Evolutionary conservation across 2,888 invertebrate species (phyloP).

Genomic region (Clistopyga incitator): DNA sequence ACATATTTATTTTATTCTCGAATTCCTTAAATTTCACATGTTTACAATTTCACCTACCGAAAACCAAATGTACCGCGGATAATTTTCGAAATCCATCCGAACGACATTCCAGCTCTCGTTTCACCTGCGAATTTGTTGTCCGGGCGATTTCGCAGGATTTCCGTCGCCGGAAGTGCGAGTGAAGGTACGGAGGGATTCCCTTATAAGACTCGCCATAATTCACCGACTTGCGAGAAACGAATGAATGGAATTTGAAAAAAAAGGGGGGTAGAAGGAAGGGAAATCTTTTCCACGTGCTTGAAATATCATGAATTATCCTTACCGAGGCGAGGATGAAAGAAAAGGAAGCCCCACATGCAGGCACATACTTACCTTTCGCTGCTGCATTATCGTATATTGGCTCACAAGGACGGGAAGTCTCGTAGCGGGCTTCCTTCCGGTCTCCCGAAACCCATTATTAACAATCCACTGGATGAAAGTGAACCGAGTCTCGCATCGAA

Average conservation of each 20-base stretch:
- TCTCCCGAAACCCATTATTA: conserved; percentile 44
- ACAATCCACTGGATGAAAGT: conserved; percentile 20
- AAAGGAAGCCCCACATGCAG: conserved; percentile 34
- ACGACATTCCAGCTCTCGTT: no score
- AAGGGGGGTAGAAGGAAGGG: conserved; percentile 14
- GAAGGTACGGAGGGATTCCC: conserved; percentile 25
- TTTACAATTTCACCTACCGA: not conserved
- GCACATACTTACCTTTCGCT: not conserved
- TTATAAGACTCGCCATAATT: conserved; percentile 6
- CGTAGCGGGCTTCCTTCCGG: conserved; percentile 63
- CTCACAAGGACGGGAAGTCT: conserved; percentile 57
- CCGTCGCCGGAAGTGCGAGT: conserved; percentile 39
- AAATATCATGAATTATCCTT: conserved; percentile 57
- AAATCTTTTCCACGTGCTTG: conserved; percentile 37
- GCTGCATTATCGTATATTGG: not conserved
- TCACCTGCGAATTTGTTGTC: not conserved
- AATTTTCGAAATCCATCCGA: no score
- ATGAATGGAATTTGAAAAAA: conserved; percentile 27
- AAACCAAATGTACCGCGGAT: no score
- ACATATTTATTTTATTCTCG: not conserved
- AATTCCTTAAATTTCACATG: not conserved
- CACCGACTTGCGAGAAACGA: conserved; percentile 21
- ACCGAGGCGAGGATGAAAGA: conserved; percentile 51
- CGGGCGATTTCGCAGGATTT: conserved; percentile 38
- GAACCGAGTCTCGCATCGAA: conserved; percentile 8